Conservation (phyloP, 2,113 vertebrate genomes). For the Pollachius pollachius region DNA sequence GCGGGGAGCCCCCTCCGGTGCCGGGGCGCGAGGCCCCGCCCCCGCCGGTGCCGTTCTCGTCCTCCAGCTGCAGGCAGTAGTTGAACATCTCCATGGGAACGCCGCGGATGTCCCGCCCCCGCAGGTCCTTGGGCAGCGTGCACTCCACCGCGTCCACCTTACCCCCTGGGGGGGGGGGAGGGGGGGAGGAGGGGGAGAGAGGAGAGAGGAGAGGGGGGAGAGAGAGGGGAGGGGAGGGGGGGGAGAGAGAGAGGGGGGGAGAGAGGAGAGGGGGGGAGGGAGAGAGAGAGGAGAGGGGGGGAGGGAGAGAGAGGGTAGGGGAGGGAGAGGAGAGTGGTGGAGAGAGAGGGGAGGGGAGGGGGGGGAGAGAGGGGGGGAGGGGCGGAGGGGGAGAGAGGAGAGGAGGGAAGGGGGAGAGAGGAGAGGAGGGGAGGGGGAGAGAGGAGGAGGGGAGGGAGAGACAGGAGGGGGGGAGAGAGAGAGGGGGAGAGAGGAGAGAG, state of each 20-base stretch:
- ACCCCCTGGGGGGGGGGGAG: constrained; percentile 77
- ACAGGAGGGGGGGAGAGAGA: constrained; percentile 28
- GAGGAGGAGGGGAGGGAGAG: constrained; percentile 16
- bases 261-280: constrained; percentile 21
- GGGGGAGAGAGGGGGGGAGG: constrained; percentile 6
- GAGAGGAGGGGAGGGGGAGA: neutral
- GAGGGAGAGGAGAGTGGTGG: constrained; percentile 38
- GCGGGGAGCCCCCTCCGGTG: constrained; percentile 72
- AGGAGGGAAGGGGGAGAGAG: constrained; percentile 14
- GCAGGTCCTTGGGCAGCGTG: constrained; percentile 94
- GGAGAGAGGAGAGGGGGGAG: neutral
- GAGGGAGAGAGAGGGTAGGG: neutral
- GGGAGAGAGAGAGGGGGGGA: too few relatives aligned
- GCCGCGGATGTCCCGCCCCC: constrained; percentile 91
- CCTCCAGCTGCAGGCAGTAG: constrained; percentile 94
- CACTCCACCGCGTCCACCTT: constrained; percentile 94
- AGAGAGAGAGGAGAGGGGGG: constrained; percentile 28
- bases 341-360: constrained; percentile 39
- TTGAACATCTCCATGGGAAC: constrained; percentile 99
- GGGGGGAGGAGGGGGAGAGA: constrained; percentile 28
- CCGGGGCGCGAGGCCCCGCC: constrained; percentile 44
- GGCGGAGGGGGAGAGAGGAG: constrained; percentile 26
- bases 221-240: neutral
- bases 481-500: neutral
- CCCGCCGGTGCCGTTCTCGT: constrained; percentile 77